Evolutionary conservation across 2,888 invertebrate genomes (phyloP), one percentile per base, ranked within the genome.

Genomic region (Timema cristinae): DNA sequence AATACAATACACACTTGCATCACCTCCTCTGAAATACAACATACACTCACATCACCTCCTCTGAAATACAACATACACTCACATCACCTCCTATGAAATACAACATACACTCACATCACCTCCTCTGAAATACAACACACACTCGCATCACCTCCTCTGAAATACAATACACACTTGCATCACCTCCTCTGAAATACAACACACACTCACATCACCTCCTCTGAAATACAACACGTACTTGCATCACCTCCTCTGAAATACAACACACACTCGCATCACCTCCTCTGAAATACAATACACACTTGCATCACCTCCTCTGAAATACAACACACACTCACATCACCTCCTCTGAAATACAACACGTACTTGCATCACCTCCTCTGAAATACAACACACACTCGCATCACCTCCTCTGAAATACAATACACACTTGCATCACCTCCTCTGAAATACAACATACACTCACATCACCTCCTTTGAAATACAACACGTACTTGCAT

Each of bases 11-110:
- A 32, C 32, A 32, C 32, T 32, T 4, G 1, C 4, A 32, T 32
- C 32, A 32, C 32, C 32, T 32, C n/a, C n/a, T n/a, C n/a, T n/a
- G n/a, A n/a, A n/a, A n/a, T n/a, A n/a, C n/a, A n/a, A n/a, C n/a
- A n/a, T n/a, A n/a, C n/a, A n/a, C n/a, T n/a, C n/a, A n/a, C n/a
- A 99, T 99, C 75, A 98, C 98, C 88, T 99, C 99, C 92, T 99
- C 98, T 97, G 90, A 71, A 88, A 89, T 16, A 16, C 32, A 32
- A 32, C 1, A 32, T 1, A 32, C 32, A 32, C 32, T 32, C 32
- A 2, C 4, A 32, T 32, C 32, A 32, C 32, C 32, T 32, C n/a
- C n/a, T n/a, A n/a, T n/a, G n/a, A n/a, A n/a, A n/a, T n/a, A n/a
- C n/a, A n/a, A n/a, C n/a, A n/a, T n/a, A n/a, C n/a, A n/a, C n/a